These are phyloP conservation scores for Rhagoletis zephyria DNA, from an alignment of 1,140 invertebrate genomes.

Conservation along the genomic window DNA sequence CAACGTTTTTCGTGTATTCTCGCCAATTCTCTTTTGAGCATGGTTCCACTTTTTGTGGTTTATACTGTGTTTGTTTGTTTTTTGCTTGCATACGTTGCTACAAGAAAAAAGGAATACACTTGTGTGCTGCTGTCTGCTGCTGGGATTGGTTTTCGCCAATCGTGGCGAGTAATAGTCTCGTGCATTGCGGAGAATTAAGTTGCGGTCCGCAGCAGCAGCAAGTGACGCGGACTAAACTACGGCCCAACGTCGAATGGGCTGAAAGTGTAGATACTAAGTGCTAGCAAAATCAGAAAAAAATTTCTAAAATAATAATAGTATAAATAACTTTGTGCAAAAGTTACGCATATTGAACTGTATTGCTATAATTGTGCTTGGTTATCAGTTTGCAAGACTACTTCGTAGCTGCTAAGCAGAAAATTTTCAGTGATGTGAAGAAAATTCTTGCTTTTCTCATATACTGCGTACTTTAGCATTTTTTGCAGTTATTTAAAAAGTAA, in stretches of 20 bases:
- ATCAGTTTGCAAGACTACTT: too few species aligned
- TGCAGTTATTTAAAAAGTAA: conserved; percentile 2
- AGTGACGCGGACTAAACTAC: conserved; percentile 14
- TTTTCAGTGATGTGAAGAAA: not conserved
- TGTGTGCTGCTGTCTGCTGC: not conserved
- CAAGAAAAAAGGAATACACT: not conserved
- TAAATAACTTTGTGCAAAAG: not conserved
- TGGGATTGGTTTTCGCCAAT: not conserved
- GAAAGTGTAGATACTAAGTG: conserved; percentile 22
- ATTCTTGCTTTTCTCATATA: not conserved
- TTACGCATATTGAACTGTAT: not conserved
- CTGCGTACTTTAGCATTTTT: not conserved
- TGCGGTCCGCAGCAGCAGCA: conserved; percentile 23
- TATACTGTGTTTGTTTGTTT: not conserved
- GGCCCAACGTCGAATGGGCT: conserved; percentile 23
- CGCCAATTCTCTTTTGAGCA: conserved; percentile 18
- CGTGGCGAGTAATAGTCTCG: conserved; percentile 28
- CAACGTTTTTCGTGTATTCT: not conserved
- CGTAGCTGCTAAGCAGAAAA: too few species aligned
- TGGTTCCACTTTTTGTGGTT: not conserved
- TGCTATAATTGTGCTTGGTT: too few species aligned
- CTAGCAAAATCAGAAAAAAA: not conserved
- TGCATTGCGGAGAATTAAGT: conserved; percentile 36
- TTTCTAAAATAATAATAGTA: not conserved
- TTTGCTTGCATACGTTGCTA: not conserved